These are phyloP conservation scores for Corythoichthys intestinalis DNA, from an alignment of 2,113 vertebrate genomes.

Conservation along the genomic window DNA sequence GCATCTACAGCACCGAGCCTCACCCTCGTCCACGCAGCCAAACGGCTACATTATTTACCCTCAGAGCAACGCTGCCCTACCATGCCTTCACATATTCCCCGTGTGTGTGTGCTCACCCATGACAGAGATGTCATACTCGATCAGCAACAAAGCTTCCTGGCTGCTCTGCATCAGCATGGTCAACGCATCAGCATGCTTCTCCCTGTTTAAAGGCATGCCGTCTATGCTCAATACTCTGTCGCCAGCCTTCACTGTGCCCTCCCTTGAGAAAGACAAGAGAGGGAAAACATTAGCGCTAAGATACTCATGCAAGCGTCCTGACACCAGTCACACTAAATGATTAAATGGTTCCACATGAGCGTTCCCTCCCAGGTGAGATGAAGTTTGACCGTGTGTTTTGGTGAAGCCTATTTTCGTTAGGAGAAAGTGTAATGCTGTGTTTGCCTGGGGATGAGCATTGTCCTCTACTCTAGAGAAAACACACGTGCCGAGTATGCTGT, in stretches of 20 bases:
- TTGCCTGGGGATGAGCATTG: slow-evolving; percentile 50
- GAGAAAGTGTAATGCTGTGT: slow-evolving; percentile 38
- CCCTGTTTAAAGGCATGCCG: slow-evolving; percentile 84
- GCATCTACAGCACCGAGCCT: slow-evolving; percentile 26
- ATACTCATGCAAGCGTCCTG: slow-evolving; percentile 26
- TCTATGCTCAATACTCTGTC: slow-evolving; percentile 90
- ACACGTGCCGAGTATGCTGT: slow-evolving; percentile 25
- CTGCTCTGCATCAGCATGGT: slow-evolving; percentile 85
- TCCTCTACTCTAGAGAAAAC: slow-evolving; percentile 50
- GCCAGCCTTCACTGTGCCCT: slow-evolving; percentile 88
- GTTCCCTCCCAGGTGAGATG: slow-evolving; percentile 57
- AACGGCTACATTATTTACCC: slow-evolving; percentile 55
- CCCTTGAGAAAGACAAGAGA: slow-evolving; percentile 65
- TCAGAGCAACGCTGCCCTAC: slow-evolving; percentile 51
- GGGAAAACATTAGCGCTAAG: slow-evolving; percentile 2
- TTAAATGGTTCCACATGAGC: slow-evolving; percentile 43
- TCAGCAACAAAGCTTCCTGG: slow-evolving; percentile 92
- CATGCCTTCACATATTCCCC: slow-evolving; percentile 36
- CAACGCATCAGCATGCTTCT: slow-evolving; percentile 84
- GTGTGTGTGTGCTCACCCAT: slow-evolving; percentile 80
- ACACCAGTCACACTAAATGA: slow-evolving; percentile 42
- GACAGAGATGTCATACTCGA: slow-evolving; percentile 91
- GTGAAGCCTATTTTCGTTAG: slow-evolving; percentile 12
- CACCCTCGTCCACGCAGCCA: slow-evolving; percentile 27
- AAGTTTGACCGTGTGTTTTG: slow-evolving; percentile 42